These are phyloP conservation scores for Rachycentron canadum DNA, from an alignment of 2,797 vertebrate species.

Conservation along the genomic window DNA sequence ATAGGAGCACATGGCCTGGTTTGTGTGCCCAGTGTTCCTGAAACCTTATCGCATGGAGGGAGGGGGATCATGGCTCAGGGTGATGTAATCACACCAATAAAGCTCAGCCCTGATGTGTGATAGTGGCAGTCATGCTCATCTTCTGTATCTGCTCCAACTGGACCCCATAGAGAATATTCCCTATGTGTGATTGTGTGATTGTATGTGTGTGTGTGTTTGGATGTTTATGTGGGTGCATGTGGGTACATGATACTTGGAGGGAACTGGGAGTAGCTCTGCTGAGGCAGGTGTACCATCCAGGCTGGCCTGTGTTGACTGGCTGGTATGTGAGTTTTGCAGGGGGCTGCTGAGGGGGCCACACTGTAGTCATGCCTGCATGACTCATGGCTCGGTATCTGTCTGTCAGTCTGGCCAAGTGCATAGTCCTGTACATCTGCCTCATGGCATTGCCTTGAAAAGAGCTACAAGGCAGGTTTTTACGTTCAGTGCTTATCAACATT, in stretches of 20 bases:
- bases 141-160: conserved; percentile 73
- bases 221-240: conserved; percentile 55
- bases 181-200: conserved; percentile 27
- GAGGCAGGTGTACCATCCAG: conserved; percentile 73
- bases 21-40: conserved; percentile 79
- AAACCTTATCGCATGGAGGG: conserved; percentile 81
- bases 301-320: conserved; percentile 68
- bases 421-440: conserved; percentile 46
- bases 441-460: conserved; percentile 53
- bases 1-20: conserved; percentile 81
- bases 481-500: conserved; percentile 31
- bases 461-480: conserved; percentile 43
- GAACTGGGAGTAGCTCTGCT: conserved; percentile 49
- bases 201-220: conserved; percentile 35
- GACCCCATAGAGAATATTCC: conserved; percentile 63
- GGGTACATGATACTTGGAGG: conserved; percentile 48
- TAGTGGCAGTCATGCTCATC: conserved; percentile 69
- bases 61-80: conserved; percentile 63
- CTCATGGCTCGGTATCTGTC: conserved; percentile 77
- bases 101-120: conserved; percentile 71
- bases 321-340: conserved; percentile 76
- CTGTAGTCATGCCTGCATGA: conserved; percentile 78
- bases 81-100: conserved; percentile 86
- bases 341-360: conserved; percentile 67
- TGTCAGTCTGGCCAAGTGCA: conserved; percentile 69